Evolutionary conservation across 2,888 invertebrate genomes (phyloP).

Genomic region (Drosophila percnosoma): DNA sequence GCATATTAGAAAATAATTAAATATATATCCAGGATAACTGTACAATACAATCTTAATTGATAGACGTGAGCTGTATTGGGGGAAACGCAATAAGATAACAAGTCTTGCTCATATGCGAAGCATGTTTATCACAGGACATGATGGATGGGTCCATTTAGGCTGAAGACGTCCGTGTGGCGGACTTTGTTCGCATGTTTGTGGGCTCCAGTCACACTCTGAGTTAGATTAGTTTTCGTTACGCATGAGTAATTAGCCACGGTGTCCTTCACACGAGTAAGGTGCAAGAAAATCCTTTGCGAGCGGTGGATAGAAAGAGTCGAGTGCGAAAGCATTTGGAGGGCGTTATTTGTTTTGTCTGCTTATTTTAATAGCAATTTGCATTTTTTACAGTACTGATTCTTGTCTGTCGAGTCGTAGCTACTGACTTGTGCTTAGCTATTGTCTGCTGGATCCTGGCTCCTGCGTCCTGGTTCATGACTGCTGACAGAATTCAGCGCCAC

Average conservation of each 20-base stretch:
- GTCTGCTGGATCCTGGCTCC: slow-evolving; percentile 8
- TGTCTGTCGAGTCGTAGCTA: slow-evolving; percentile 17
- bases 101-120: slow-evolving; percentile 4
- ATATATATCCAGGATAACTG: background rate
- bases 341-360: slow-evolving; percentile 23
- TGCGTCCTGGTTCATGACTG: slow-evolving; percentile 30
- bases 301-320: slow-evolving; percentile 5
- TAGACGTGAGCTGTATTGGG: background rate
- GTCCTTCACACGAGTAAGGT: slow-evolving; percentile 33
- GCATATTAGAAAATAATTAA: background rate
- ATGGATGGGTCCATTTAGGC: slow-evolving; percentile 33
- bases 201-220: slow-evolving; percentile 36
- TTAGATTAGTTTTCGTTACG: slow-evolving; percentile 74
- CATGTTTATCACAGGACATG: slow-evolving; percentile 36
- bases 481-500: slow-evolving; percentile 56
- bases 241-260: slow-evolving; percentile 71
- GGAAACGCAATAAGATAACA: background rate
- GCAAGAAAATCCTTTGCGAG: background rate
- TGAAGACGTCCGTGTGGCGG: background rate
- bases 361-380: slow-evolving; percentile 73
- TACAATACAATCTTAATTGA: background rate
- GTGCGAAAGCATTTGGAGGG: background rate
- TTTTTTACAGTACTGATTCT: slow-evolving; percentile 27
- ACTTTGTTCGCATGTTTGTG: slow-evolving; percentile 6
- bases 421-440: slow-evolving; percentile 26